Conservation (phyloP, 2,888 invertebrate genomes). For the Drosophila conformis region DNA sequence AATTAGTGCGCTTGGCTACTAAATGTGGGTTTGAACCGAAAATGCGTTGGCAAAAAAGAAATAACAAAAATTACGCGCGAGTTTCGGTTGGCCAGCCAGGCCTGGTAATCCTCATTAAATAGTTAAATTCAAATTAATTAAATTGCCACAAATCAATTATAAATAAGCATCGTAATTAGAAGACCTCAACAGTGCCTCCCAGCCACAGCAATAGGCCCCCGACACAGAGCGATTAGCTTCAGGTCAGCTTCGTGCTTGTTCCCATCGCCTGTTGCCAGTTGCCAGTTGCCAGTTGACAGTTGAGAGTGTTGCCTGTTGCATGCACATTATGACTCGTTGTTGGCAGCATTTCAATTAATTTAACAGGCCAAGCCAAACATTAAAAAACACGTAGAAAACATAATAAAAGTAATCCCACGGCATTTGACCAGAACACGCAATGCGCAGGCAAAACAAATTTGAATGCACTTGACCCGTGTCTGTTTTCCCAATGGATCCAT, state of each 20-base stretch:
- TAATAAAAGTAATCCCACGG: slow-evolving; percentile 73
- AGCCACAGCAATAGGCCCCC: not conserved
- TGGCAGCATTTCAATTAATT: slow-evolving; percentile 72
- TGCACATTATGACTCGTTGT: slow-evolving; percentile 55
- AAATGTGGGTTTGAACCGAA: slow-evolving; percentile 73
- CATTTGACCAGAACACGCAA: slow-evolving; percentile 52
- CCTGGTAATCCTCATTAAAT: slow-evolving; percentile 80
- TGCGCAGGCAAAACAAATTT: slow-evolving; percentile 14
- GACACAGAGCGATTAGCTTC: slow-evolving; percentile 24
- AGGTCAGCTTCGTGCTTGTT: slow-evolving; percentile 32
- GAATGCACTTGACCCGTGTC: slow-evolving; percentile 49
- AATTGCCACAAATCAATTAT: slow-evolving; percentile 81
- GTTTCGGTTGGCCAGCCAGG: slow-evolving; percentile 27
- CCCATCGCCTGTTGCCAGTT: slow-evolving; percentile 6
- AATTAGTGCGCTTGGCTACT: slow-evolving; percentile 68
- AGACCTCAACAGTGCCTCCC: slow-evolving; percentile 63
- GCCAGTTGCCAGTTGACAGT: slow-evolving; percentile 3
- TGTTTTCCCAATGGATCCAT: slow-evolving; percentile 34
- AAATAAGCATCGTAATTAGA: slow-evolving; percentile 81
- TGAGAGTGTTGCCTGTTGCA: slow-evolving; percentile 69
- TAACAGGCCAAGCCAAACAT: slow-evolving; percentile 64
- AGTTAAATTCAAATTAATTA: slow-evolving; percentile 82
- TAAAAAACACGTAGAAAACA: slow-evolving; percentile 47
- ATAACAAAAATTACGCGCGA: slow-evolving; percentile 14
- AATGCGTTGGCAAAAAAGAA: slow-evolving; percentile 9